A percentile compares a stretch with the other conserved stretches of the same genome.
phyloP scores from a whole-genome alignment of 2,797 vertebrate species.

The Hephaestus fuliginosus region DNA sequence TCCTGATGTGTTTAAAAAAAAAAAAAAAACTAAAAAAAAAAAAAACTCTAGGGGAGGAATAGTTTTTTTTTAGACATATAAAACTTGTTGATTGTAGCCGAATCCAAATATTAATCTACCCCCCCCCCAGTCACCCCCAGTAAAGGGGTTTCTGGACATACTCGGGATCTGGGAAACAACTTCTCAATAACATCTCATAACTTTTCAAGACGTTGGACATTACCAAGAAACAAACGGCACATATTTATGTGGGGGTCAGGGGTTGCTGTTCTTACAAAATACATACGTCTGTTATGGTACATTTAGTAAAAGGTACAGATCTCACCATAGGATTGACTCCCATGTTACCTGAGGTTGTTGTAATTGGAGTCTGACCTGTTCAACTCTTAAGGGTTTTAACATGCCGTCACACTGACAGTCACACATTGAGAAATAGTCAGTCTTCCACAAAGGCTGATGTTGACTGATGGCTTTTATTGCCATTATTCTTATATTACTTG shows the following conservation, averaged over 20 bases:
- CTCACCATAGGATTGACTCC: background rate
- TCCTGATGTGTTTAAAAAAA: no score
- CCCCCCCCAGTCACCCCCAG: no score
- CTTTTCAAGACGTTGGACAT: no score
- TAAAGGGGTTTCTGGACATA: no score
- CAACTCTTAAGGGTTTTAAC: slow-evolving; percentile 24
- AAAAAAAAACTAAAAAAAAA: no score
- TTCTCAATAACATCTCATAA: no score
- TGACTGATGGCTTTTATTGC: slow-evolving; percentile 32
- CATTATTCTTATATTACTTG: slow-evolving; percentile 8
- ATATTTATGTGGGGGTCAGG: background rate
- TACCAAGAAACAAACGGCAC: background rate
- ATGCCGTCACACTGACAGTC: slow-evolving; percentile 13
- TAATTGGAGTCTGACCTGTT: slow-evolving; percentile 19
- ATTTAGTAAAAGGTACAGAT: background rate
- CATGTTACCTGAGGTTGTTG: background rate
- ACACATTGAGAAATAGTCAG: slow-evolving; percentile 40
- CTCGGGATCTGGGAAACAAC: no score
- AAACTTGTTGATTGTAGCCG: no score
- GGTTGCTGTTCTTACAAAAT: background rate
- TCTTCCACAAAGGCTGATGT: slow-evolving; percentile 3
- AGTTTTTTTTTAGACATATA: no score
- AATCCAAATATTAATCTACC: no score
- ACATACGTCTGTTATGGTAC: background rate
- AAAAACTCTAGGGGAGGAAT: no score